Conservation (phyloP, 2,113 vertebrate species). For the Myrmophylax atrothorax region DNA sequence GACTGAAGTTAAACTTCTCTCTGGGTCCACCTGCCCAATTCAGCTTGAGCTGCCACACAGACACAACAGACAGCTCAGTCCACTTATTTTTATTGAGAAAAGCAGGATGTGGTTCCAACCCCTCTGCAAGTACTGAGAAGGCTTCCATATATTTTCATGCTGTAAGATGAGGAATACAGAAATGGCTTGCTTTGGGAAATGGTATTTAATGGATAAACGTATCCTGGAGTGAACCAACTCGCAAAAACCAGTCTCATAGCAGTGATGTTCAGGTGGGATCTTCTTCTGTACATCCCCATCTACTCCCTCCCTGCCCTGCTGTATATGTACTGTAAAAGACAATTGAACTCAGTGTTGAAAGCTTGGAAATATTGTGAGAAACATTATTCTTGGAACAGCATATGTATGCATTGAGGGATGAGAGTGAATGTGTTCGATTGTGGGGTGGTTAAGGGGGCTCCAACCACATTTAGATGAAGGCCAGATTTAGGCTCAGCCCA, state of each 20-base stretch:
- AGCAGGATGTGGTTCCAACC: neutral
- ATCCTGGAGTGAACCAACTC: neutral
- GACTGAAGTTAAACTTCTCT: neutral
- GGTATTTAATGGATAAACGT: neutral
- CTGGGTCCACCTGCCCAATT: neutral
- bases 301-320: fast-evolving
- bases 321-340: neutral
- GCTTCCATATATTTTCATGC: neutral
- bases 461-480: constrained; percentile 17
- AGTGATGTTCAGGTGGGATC: neutral
- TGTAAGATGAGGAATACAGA: neutral
- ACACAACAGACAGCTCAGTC: neutral
- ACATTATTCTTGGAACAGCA: constrained; percentile 15
- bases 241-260: neutral
- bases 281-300: neutral
- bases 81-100: neutral
- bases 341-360: constrained; percentile 8
- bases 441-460: neutral
- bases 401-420: neutral
- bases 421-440: neutral
- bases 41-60: neutral
- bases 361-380: constrained; percentile 28
- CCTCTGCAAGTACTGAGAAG: neutral
- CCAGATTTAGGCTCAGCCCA: constrained; percentile 14
- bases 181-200: neutral